Evolutionary conservation across 2,888 invertebrate genomes (phyloP).

Genomic region (Lasius platythorax): DNA sequence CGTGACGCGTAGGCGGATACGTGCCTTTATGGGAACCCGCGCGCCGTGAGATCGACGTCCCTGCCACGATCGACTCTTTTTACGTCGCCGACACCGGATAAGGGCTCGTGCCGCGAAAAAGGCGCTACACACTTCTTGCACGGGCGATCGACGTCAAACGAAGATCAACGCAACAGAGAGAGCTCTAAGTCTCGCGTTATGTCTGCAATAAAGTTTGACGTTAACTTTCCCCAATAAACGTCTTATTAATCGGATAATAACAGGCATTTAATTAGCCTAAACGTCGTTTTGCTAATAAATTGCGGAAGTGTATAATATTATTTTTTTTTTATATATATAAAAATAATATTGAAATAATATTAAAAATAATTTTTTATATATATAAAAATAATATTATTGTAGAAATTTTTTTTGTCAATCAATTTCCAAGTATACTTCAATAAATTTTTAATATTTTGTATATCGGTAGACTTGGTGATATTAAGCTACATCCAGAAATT

Average conservation of each 20-base stretch:
- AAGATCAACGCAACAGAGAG: neutral
- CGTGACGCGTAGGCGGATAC: conserved; percentile 80
- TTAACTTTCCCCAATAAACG: conserved; percentile 29
- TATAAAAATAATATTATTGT: neutral
- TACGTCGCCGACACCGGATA: conserved; percentile 51
- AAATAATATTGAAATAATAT: neutral
- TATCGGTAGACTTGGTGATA: neutral
- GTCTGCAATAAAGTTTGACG: neutral
- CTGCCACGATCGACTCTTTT: conserved; percentile 49
- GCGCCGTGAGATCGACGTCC: conserved; percentile 61
- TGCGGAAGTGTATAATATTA: conserved; percentile 1
- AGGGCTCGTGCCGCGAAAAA: conserved; percentile 34
- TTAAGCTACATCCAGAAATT: neutral
- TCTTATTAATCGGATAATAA: conserved; percentile 2
- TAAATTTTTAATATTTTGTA: neutral
- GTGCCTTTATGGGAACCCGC: conserved; percentile 75
- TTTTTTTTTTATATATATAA: neutral
- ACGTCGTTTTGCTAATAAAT: neutral
- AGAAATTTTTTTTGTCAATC: neutral
- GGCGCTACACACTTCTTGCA: neutral
- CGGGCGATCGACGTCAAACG: neutral
- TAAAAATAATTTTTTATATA: too few relatives aligned
- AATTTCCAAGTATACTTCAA: neutral
- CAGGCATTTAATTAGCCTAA: neutral
- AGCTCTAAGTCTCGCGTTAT: neutral